Conservation (phyloP, 2,797 vertebrate species). For the Steatocranus sp. region DNA sequence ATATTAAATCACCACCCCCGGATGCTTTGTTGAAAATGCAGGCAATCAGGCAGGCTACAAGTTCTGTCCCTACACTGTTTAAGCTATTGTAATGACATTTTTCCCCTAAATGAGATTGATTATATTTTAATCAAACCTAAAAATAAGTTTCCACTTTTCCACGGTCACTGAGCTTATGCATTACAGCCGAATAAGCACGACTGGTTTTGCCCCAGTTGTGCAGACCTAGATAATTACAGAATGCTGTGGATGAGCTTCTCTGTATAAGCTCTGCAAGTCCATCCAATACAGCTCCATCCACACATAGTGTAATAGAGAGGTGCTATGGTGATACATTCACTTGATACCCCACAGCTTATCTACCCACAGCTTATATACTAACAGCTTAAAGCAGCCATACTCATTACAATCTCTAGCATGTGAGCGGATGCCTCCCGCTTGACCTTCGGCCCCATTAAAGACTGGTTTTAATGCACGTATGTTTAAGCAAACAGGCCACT, state of each 20-base stretch:
- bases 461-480: not conserved
- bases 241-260: not conserved
- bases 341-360: constrained; percentile 38
- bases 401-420: constrained; percentile 44
- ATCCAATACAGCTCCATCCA: constrained; percentile 1
- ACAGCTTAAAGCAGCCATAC: constrained; percentile 42
- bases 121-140: not conserved
- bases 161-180: not conserved
- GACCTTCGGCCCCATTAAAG: constrained; percentile 20
- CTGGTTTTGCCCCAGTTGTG: not conserved
- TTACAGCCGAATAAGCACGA: not conserved
- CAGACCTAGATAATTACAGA: not conserved
- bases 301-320: constrained; percentile 5
- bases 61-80: not conserved
- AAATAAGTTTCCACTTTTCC: not conserved
- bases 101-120: not conserved
- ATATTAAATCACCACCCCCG: not conserved
- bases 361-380: constrained; percentile 36
- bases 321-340: constrained; percentile 19
- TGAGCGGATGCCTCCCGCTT: constrained; percentile 35
- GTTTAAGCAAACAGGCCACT: not conserved
- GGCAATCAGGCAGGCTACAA: not conserved
- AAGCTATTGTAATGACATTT: not conserved
- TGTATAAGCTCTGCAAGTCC: not conserved
- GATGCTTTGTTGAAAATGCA: not conserved